Percentiles rank a stretch among this genome's conserved stretches.
Evolutionary conservation across 2,888 invertebrate species (phyloP).

Genomic region (Zele albiditarsus): DNA sequence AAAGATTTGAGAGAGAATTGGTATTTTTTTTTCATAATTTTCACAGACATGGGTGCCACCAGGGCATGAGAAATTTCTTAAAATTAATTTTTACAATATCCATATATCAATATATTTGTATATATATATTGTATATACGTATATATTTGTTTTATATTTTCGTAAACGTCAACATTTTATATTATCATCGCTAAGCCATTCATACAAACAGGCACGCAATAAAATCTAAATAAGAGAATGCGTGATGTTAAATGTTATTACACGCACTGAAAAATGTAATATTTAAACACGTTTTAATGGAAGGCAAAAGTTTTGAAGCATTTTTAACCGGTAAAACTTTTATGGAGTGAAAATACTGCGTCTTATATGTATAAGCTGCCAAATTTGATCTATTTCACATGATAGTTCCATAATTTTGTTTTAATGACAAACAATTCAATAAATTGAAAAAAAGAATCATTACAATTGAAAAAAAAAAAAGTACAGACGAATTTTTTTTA

Average conservation of each 20-base stretch:
- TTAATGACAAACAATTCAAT: neutral
- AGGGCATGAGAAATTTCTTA: conserved; percentile 32
- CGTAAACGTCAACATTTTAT: conserved; percentile 12
- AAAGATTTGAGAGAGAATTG: neutral
- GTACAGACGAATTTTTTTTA: neutral
- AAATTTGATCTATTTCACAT: neutral
- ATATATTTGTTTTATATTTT: neutral
- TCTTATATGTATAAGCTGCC: neutral
- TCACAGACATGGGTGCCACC: conserved; percentile 28
- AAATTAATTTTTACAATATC: conserved; percentile 7
- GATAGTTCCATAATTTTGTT: neutral
- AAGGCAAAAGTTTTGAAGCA: neutral
- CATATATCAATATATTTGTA: neutral
- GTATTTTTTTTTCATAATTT: neutral
- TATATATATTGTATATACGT: neutral
- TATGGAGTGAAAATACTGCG: neutral
- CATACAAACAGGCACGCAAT: conserved; percentile 13
- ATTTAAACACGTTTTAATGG: neutral
- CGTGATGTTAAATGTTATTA: neutral
- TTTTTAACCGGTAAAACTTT: neutral
- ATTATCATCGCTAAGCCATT: conserved; percentile 4
- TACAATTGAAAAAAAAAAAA: no score
- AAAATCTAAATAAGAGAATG: neutral
- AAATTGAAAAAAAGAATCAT: neutral
- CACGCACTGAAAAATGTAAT: neutral